A percentile compares a stretch with the other conserved stretches of the same genome.
Conservation (phyloP, 2,888 invertebrate species). For the Kuschelorhynchus macadamiae region DNA sequence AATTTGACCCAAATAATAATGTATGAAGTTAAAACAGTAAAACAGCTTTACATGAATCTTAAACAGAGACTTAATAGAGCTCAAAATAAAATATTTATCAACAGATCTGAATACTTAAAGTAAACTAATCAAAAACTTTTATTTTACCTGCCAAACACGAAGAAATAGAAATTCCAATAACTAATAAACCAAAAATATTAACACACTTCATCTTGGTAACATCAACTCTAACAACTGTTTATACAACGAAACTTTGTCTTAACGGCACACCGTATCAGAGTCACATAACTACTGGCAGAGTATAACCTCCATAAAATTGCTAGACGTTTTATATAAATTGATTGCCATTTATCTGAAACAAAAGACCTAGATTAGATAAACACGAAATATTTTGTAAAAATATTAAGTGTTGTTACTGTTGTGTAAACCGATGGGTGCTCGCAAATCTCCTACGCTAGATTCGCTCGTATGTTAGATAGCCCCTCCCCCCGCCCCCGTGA, state of each 20-base stretch:
- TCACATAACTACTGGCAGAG: constrained; percentile 9
- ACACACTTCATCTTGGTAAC: constrained; percentile 16
- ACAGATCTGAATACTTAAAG: too few species aligned
- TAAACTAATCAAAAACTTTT: too few species aligned
- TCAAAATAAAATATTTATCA: too few species aligned
- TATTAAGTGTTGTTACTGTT: neutral
- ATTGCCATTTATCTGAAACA: constrained; percentile 36
- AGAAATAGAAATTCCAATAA: constrained; percentile 11
- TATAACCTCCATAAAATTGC: constrained; percentile 9
- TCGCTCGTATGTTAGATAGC: too few species aligned
- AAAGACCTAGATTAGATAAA: constrained; percentile 40
- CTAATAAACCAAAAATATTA: constrained; percentile 1
- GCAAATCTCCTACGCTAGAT: too few species aligned
- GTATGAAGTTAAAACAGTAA: too few species aligned
- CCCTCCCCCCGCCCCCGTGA: too few species aligned
- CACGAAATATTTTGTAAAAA: neutral
- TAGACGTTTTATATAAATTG: constrained; percentile 34
- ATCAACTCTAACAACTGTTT: constrained; percentile 2
- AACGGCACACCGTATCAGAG: constrained; percentile 3
- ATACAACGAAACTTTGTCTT: constrained; percentile 1
- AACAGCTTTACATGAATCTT: too few species aligned
- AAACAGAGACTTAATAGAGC: too few species aligned
- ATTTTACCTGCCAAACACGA: constrained; percentile 24
- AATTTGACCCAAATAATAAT: too few species aligned
- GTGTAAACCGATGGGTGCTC: too few species aligned